These are phyloP conservation scores for Hemibagrus guttatus DNA, from an alignment of 2,797 vertebrate species.

Conservation along the genomic window DNA sequence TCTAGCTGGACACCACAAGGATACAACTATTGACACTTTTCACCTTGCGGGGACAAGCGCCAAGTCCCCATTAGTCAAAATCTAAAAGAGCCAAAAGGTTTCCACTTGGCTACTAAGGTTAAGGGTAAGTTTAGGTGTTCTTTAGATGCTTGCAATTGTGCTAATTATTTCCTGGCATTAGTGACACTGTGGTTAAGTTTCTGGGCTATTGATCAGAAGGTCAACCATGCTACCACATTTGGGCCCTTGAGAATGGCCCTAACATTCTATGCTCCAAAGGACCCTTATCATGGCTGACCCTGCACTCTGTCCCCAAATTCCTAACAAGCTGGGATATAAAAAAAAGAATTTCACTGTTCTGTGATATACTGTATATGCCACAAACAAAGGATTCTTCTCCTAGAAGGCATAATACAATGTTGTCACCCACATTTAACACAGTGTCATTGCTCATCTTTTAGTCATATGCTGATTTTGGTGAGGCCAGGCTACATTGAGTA, in stretches of 20 bases:
- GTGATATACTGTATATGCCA: neutral
- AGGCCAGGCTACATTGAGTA: neutral
- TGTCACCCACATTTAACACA: neutral
- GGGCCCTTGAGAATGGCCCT: neutral
- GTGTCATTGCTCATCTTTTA: neutral
- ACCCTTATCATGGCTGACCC: neutral
- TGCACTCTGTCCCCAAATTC: neutral
- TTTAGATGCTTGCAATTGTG: neutral
- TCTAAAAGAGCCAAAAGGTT: neutral
- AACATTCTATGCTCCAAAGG: neutral
- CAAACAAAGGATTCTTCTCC: neutral
- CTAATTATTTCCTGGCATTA: neutral
- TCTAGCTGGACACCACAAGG: neutral
- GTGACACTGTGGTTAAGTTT: neutral
- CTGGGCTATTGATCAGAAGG: neutral
- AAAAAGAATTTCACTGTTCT: neutral
- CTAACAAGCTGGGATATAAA: neutral
- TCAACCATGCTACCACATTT: neutral
- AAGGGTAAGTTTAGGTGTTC: neutral
- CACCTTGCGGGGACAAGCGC: neutral
- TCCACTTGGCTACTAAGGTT: neutral
- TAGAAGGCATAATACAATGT: neutral
- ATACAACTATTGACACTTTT: neutral
- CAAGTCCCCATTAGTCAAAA: neutral
- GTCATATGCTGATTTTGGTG: neutral